Conservation (phyloP, 2,797 vertebrate genomes). For the Phrynocephalus forsythii region DNA sequence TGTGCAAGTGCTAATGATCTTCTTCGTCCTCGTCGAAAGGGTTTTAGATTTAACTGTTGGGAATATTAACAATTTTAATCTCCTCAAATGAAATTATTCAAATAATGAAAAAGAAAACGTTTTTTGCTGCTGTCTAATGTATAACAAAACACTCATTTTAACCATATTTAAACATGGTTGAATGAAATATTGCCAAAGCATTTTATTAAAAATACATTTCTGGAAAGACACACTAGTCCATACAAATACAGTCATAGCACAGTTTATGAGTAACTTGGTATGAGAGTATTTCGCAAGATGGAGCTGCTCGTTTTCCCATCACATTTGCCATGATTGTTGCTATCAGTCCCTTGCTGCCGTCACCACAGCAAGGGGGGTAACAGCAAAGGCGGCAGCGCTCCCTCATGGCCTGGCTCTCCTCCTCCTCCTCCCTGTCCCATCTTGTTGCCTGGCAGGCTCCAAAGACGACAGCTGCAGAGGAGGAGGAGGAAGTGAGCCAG, state of each 20-base stretch:
- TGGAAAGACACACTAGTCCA: neutral
- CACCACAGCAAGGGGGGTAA: no score
- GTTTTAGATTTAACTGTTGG: slow-evolving; percentile 85
- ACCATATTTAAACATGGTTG: neutral
- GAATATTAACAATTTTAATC: slow-evolving; percentile 58
- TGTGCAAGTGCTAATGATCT: slow-evolving; percentile 85
- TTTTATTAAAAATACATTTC: neutral
- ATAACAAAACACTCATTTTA: neutral
- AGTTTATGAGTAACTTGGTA: no score
- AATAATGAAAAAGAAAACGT: slow-evolving; percentile 9
- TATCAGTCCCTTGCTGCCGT: no score
- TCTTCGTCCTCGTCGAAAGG: slow-evolving; percentile 82
- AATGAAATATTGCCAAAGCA: slow-evolving; percentile 7
- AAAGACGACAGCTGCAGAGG: no score
- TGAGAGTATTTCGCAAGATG: no score
- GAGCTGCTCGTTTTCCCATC: no score
- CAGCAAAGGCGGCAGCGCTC: no score
- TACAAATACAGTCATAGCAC: neutral
- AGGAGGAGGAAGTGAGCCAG: no score
- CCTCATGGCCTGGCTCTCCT: no score
- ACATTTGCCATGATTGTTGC: no score
- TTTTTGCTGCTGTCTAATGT: neutral
- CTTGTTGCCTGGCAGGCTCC: no score
- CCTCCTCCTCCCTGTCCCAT: no score
- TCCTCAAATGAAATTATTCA: slow-evolving; percentile 18